Conservation (phyloP, 2,797 vertebrate genomes). For the Semaprochilodus insignis region DNA sequence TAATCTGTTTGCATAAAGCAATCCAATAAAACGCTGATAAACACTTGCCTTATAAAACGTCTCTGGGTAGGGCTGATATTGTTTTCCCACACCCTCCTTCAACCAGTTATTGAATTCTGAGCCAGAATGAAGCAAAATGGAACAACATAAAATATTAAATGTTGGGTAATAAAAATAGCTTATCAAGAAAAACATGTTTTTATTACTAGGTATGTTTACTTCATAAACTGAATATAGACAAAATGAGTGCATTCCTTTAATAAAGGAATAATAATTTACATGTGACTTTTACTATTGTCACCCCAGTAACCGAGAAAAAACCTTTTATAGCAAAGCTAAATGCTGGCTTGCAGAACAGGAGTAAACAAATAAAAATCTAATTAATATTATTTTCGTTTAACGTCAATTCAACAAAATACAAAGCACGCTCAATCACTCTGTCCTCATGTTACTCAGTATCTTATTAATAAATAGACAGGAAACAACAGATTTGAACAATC, state of each 20-base stretch:
- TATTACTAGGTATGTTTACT: constrained; percentile 38
- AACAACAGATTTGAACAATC: not conserved
- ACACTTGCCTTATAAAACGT: constrained; percentile 23
- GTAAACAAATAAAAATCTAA: not conserved
- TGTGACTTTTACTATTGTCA: not conserved
- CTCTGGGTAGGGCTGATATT: constrained; percentile 22
- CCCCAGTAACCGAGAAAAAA: constrained; percentile 3
- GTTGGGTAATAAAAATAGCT: constrained; percentile 35
- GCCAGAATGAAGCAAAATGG: constrained; percentile 6
- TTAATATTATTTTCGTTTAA: not conserved
- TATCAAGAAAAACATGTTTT: constrained; percentile 41
- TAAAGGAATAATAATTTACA: constrained; percentile 11
- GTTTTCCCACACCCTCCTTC: constrained; percentile 4
- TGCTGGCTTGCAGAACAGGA: not conserved
- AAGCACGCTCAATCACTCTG: no score
- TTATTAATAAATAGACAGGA: not conserved
- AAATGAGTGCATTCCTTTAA: constrained; percentile 17
- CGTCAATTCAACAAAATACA: no score
- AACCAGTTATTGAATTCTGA: not conserved
- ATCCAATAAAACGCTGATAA: constrained; percentile 31
- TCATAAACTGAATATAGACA: constrained; percentile 33
- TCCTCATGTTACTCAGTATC: no score
- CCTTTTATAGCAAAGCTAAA: not conserved
- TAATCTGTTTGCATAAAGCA: constrained; percentile 32
- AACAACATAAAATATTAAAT: constrained; percentile 13